phyloP scores from a whole-genome alignment of 2,888 invertebrate genomes.

The Agrenia bidenticulata region DNA sequence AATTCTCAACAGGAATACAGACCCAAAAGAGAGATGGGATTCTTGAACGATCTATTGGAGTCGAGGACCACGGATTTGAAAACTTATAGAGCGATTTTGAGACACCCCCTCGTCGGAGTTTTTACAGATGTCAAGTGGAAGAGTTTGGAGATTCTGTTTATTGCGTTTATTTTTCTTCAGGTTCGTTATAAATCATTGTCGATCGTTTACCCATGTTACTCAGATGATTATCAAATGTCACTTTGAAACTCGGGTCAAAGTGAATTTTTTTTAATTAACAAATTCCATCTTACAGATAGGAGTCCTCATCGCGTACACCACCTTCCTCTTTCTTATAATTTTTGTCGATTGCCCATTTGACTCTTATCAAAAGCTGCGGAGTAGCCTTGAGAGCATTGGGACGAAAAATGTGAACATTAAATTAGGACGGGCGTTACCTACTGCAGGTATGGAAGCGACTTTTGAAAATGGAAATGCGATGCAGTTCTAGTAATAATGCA shows the following conservation, averaged over 20 bases:
- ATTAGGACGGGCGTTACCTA: not conserved
- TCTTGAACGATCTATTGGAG: slow-evolving; percentile 29
- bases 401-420: not conserved
- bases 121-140: slow-evolving; percentile 47
- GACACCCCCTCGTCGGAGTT: slow-evolving; percentile 42
- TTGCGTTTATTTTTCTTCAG: slow-evolving; percentile 30
- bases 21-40: slow-evolving; percentile 29
- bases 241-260: too few relatives aligned
- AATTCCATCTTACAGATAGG: slow-evolving; percentile 22
- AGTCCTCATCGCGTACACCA: slow-evolving; percentile 29
- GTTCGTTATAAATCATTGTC: slow-evolving; percentile 7
- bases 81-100: slow-evolving; percentile 22
- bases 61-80: slow-evolving; percentile 4
- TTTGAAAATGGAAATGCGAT: not conserved
- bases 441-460: not conserved
- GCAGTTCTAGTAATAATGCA: not conserved
- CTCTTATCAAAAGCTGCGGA: too few relatives aligned
- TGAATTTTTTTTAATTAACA: too few relatives aligned
- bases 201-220: not conserved
- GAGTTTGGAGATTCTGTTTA: slow-evolving; percentile 32
- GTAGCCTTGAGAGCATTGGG: not conserved
- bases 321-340: slow-evolving; percentile 32
- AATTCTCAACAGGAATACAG: slow-evolving; percentile 3
- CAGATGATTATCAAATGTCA: not conserved
- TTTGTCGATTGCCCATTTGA: slow-evolving; percentile 38